Base-by-base conservation (phyloP, 1,140 invertebrate genomes). In the Pomacea maculata region DNA sequence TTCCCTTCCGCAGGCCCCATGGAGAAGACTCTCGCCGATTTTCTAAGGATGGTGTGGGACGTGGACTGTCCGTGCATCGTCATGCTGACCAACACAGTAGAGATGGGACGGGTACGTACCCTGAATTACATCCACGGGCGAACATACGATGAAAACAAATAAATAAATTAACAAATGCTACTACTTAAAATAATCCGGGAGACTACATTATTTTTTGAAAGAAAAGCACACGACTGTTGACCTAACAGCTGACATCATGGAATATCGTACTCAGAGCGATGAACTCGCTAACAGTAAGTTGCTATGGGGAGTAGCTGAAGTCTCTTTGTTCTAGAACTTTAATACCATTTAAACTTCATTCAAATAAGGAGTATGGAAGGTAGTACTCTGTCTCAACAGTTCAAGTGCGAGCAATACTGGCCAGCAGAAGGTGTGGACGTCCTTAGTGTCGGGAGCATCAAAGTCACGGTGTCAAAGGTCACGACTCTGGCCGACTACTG, bases 351-450 rank as follows among this genome's bases (percentile, higher is more conserved):
- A 45, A 2, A 45, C 64, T 17, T 67, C 17, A 17, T 3, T 67
- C 4, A 4, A 67, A 25, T 25, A 25, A 25, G 0, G 25, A 19
- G 64, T 67, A 25, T 67, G 6, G 17, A 3, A 2, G 64, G 68
- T 52, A 2, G 7, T 5, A 10, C 19, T 75, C 19, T 57, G 19
- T 61, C 14, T 54, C 2, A 57, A 8, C 75, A 76, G 75, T 76
- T 64, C 75, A 76, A 76, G 75, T 76, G 75, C 17, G 55, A 76
- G 61, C 75, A 76, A 57, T 76, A 76, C 75, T 76, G 75, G 75
- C 75, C 75, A 10, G 75, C 61, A 12, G 75, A 64, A 34, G 75
- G n/a, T 2, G 17, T 34, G 57, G 11, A 11, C 15, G 4, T 8
- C 15, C 55, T 76, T 55, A 65, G 55, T 19, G 14, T n/a, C 21